Conservation (phyloP, 2,113 vertebrate species). For the Cochlearius cochlearius region DNA sequence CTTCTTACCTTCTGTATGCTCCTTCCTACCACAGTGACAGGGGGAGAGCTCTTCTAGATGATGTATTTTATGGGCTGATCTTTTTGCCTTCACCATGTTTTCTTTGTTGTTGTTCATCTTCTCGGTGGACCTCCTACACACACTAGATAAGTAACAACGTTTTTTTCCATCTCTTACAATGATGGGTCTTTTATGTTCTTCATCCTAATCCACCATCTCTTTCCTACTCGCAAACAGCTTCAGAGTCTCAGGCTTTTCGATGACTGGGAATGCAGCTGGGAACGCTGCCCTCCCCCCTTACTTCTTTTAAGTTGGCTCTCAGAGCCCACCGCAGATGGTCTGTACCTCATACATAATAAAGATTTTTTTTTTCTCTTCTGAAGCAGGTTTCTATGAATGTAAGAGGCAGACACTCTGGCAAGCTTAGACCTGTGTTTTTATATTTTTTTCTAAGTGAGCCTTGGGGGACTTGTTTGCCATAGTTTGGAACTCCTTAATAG, state of each 20-base stretch:
- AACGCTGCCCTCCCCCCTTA: not conserved
- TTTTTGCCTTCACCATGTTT: not conserved
- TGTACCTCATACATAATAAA: constrained; percentile 43
- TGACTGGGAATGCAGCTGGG: not conserved
- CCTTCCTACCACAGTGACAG: not conserved
- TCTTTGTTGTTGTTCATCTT: not conserved
- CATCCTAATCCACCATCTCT: not conserved
- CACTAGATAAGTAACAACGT: not conserved
- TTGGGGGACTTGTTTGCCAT: not conserved
- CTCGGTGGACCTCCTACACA: not conserved
- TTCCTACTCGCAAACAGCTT: not conserved
- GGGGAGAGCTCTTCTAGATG: not conserved
- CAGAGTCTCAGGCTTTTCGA: not conserved
- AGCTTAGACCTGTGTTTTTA: constrained; percentile 24
- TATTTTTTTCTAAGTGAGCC: constrained; percentile 1
- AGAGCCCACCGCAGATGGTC: constrained; percentile 14
- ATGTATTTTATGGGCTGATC: not conserved
- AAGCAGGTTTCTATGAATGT: not conserved
- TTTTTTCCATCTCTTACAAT: not conserved
- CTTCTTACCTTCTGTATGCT: not conserved
- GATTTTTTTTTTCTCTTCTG: not conserved
- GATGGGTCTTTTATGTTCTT: not conserved
- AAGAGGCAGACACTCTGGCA: constrained; percentile 21
- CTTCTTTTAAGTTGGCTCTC: not conserved
- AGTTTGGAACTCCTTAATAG: not conserved